phyloP scores from a whole-genome alignment of 1,140 invertebrate genomes.

The Drosophila malerkotliana region DNA sequence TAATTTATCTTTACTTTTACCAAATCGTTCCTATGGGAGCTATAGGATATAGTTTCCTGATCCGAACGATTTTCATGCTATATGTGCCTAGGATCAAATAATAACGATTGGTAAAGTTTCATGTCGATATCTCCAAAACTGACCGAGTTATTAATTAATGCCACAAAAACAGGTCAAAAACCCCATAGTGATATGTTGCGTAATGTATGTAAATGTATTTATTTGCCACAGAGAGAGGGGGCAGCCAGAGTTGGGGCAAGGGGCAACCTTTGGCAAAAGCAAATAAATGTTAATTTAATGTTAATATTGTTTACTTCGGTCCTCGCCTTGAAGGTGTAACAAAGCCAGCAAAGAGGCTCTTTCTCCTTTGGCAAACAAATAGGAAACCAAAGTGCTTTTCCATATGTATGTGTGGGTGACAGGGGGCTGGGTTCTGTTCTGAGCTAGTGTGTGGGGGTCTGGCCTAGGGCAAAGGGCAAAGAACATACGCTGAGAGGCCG shows the following conservation, averaged over 20 bases:
- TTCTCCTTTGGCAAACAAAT: constrained; percentile 20
- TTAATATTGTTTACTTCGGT: constrained; percentile 65
- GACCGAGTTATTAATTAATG: too few species aligned
- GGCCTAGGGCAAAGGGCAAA: constrained; percentile 36
- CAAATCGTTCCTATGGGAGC: too few species aligned
- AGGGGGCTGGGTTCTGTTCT: constrained; percentile 1
- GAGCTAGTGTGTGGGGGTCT: neutral
- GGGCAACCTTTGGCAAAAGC: constrained; percentile 46
- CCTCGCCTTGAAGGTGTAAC: constrained; percentile 55
- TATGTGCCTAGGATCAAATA: too few species aligned
- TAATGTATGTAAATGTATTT: constrained; percentile 80
- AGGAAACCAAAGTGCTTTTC: constrained; percentile 33
- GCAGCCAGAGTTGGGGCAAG: neutral
- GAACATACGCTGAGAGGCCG: constrained; percentile 9
- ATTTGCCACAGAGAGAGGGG: constrained; percentile 36
- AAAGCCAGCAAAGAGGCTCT: constrained; percentile 12
- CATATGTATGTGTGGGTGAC: neutral
- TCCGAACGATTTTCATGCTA: too few species aligned
- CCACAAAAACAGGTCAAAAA: too few species aligned
- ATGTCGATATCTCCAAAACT: too few species aligned
- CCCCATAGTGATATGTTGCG: too few species aligned
- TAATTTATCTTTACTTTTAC: too few species aligned
- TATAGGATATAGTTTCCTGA: too few species aligned
- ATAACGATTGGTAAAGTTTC: too few species aligned
- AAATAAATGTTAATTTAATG: constrained; percentile 82